Evolutionary conservation across 1,140 invertebrate genomes (phyloP).

Genomic region (Cepaea nemoralis): DNA sequence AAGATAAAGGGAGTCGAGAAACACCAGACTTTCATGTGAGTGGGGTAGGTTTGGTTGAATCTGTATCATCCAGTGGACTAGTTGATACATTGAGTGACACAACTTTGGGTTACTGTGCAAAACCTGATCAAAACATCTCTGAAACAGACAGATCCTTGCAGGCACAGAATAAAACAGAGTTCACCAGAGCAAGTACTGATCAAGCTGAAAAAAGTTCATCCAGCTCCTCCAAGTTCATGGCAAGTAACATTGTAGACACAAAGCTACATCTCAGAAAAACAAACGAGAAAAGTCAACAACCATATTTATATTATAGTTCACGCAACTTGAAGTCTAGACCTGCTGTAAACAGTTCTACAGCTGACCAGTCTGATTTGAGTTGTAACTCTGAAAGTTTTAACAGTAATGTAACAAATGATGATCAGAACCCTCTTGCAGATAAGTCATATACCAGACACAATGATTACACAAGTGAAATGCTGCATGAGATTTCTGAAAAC

Average conservation of each 20-base stretch:
- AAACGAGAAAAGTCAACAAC: neutral
- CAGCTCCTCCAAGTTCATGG: neutral
- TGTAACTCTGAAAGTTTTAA: neutral
- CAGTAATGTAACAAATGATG: neutral
- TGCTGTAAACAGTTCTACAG: neutral
- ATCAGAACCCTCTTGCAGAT: neutral
- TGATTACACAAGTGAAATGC: neutral
- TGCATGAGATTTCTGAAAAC: neutral
- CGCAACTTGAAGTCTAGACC: neutral
- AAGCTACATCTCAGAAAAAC: neutral
- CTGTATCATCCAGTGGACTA: neutral
- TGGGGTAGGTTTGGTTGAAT: neutral
- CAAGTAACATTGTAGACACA: neutral
- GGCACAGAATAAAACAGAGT: neutral
- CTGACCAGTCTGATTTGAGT: neutral
- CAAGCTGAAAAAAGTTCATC: neutral
- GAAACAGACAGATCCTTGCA: neutral
- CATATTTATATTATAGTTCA: conserved; percentile 2
- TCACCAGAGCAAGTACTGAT: neutral
- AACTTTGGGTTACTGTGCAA: neutral
- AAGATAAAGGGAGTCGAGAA: neutral
- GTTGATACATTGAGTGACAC: conserved; percentile 10
- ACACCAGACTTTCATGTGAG: neutral
- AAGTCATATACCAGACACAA: neutral
- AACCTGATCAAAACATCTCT: neutral